phyloP scores from a whole-genome alignment of 2,888 invertebrate species.

The Peribatodes rhomboidaria region DNA sequence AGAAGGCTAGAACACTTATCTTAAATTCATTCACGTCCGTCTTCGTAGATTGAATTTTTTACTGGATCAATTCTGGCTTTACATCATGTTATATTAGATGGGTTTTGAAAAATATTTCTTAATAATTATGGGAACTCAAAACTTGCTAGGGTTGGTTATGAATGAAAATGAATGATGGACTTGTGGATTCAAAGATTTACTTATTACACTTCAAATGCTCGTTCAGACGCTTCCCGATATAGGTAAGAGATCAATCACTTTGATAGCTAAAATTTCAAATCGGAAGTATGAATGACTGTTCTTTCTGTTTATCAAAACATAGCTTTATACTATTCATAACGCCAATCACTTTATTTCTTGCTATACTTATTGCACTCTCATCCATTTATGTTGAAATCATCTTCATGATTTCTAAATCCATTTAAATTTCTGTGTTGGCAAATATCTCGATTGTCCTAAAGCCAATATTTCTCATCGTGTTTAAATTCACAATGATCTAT shows the following conservation, averaged over 20 bases:
- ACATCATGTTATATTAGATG: background rate
- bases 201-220: too few species aligned
- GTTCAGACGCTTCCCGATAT: too few species aligned
- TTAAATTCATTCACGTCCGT: background rate
- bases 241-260: background rate
- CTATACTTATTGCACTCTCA: slow-evolving; percentile 11
- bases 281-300: background rate
- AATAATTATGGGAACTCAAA: too few species aligned
- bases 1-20: background rate
- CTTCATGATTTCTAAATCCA: slow-evolving; percentile 13
- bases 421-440: slow-evolving; percentile 18
- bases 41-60: too few species aligned
- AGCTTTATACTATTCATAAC: background rate
- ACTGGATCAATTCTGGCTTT: too few species aligned
- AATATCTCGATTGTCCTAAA: slow-evolving; percentile 4
- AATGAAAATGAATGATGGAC: too few species aligned
- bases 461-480: slow-evolving; percentile 14
- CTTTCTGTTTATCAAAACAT: background rate
- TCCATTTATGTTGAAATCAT: slow-evolving; percentile 6
- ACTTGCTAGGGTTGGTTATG: too few species aligned
- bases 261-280: background rate
- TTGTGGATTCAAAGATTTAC: too few species aligned
- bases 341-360: background rate
- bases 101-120: too few species aligned
- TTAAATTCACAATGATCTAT: slow-evolving; percentile 12